phyloP scores from a whole-genome alignment of 2,113 vertebrate species.

The Chaenogobius annularis region DNA sequence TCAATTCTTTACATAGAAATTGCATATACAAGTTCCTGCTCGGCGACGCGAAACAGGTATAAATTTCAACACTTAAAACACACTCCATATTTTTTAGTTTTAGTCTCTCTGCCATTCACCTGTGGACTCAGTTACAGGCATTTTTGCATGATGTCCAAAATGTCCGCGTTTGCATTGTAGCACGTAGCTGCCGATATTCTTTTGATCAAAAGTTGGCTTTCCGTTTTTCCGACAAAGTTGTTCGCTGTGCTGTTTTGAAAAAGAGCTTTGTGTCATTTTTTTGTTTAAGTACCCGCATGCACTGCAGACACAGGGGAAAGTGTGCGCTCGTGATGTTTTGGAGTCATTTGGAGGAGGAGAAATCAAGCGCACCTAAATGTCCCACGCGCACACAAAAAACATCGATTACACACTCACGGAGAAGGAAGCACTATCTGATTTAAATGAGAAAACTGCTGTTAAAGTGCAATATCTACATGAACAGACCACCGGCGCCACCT shows the following conservation, averaged over 20 bases:
- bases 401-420: constrained; percentile 58
- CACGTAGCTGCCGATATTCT: constrained; percentile 74
- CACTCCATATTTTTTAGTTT: neutral
- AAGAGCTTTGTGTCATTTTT: constrained; percentile 43
- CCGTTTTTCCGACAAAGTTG: constrained; percentile 33
- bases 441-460: constrained; percentile 68
- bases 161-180: constrained; percentile 59
- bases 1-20: constrained; percentile 67
- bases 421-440: constrained; percentile 80
- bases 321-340: constrained; percentile 60
- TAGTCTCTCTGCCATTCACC: constrained; percentile 42
- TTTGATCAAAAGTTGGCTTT: constrained; percentile 49
- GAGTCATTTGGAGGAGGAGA: constrained; percentile 29
- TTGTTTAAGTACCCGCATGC: constrained; percentile 68
- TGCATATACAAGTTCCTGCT: constrained; percentile 74
- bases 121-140: constrained; percentile 35
- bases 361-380: constrained; percentile 12
- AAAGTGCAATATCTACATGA: constrained; percentile 80
- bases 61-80: constrained; percentile 37
- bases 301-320: constrained; percentile 58
- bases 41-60: constrained; percentile 36
- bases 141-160: constrained; percentile 66
- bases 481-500: constrained; percentile 49
- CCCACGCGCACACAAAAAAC: constrained; percentile 29
- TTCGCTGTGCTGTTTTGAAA: constrained; percentile 54